These are phyloP conservation scores for Chymomyza amoena DNA, from an alignment of 2,888 invertebrate species.

Conservation along the genomic window DNA sequence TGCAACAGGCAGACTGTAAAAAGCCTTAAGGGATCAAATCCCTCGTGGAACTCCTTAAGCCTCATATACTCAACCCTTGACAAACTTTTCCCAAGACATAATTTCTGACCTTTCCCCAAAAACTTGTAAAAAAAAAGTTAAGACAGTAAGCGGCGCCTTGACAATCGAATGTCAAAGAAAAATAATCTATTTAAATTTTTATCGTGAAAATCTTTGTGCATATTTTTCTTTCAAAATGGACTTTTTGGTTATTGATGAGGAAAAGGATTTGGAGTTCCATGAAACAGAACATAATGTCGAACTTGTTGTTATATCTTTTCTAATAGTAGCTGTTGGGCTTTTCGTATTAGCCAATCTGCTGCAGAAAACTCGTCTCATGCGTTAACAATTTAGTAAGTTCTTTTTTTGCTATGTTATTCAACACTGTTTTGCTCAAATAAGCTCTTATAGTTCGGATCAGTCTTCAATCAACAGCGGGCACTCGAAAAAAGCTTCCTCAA, in stretches of 20 bases:
- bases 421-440: not conserved
- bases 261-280: not conserved
- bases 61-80: no score
- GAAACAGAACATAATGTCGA: not conserved
- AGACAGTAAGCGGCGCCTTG: not conserved
- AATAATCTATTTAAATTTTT: not conserved
- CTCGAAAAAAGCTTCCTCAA: not conserved
- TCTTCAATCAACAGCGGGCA: not conserved
- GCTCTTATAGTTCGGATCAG: not conserved
- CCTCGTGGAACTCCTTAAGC: no score
- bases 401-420: no score
- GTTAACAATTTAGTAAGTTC: not conserved
- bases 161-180: not conserved
- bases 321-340: not conserved
- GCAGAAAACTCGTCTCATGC: not conserved
- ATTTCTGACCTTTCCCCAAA: no score
- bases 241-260: constrained; percentile 17
- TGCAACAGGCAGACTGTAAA: no score
- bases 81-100: no score
- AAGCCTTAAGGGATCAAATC: no score
- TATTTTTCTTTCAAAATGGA: not conserved
- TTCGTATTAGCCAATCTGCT: not conserved
- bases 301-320: not conserved
- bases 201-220: not conserved
- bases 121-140: not conserved